Base-by-base conservation (phyloP, 2,888 invertebrate genomes). In the Coleophora deauratella region DNA sequence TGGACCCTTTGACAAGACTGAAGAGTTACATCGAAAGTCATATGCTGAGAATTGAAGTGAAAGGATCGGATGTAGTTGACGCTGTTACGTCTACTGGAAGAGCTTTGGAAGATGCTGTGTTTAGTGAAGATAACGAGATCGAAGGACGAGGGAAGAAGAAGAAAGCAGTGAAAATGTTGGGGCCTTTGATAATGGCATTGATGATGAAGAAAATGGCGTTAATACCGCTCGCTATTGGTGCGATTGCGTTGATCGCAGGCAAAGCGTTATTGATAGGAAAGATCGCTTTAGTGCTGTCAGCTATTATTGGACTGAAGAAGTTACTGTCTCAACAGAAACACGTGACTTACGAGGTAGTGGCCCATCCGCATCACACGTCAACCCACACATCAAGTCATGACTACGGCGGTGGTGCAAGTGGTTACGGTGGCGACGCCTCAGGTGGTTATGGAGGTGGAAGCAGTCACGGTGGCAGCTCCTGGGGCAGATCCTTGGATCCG, bases 321-420 rank as follows among this genome's bases (percentile, higher is more conserved):
- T 81, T 95, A 38, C 75, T 95, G 51, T 91, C 91, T 1, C 91
- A 91, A 63, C 91, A 93, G 76, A 95, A 94, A 66, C 94, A 94
- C 64, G 95, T 95, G 50, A 95, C 95, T 3, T 95, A 95, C 66
- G 95, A 95, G 68, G 94, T 95, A 30, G 93, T 95, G 0, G 90
- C 93, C 0, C 95, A 95, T 71, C 94, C 94, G 40, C 94, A 94
- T 60, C 93, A 94, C 70, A 88, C 90, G 46, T 86, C 89, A 51
- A 88, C 90, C 46, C 88, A 90, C 45, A 88, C 89, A 42, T 91
- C 92, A 50, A 90, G 91, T 57, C 93, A 93, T 27, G 88, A 88
- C 36, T 88, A 88, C 48, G 40, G 32, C 33, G 86, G 86, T 31
- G 89, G 88, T 11, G 87, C 89, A n/a, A 88, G 88, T 51, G 90